Conservation (phyloP, 2,888 invertebrate genomes). For the Aphidoletes aphidimyza region DNA sequence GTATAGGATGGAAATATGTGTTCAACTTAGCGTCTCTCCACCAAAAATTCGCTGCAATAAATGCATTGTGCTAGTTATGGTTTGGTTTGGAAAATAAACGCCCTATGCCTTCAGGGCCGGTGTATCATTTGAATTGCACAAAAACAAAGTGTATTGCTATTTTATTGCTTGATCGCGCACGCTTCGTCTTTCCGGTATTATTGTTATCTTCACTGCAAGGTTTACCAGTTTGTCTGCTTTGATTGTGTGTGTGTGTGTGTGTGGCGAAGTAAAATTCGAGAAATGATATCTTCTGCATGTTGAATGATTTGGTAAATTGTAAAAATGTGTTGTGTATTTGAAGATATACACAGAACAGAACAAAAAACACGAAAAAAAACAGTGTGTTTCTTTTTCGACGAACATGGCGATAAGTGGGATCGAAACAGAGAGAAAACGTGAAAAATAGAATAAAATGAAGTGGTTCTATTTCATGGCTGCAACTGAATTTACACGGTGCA, state of each 20-base stretch:
- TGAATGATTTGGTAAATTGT: slow-evolving; percentile 51
- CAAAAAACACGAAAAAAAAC: neutral
- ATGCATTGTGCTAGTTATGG: slow-evolving; percentile 22
- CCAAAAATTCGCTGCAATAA: slow-evolving; percentile 14
- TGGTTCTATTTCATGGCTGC: too few relatives aligned
- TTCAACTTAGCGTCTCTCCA: neutral
- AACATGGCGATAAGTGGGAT: too few relatives aligned
- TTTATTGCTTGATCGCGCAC: slow-evolving; percentile 47
- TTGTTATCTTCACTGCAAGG: neutral
- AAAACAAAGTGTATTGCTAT: slow-evolving; percentile 33
- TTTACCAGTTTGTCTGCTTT: neutral
- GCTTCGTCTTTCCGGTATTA: slow-evolving; percentile 22
- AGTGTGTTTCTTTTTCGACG: too few relatives aligned
- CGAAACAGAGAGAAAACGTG: too few relatives aligned
- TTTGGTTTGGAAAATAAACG: slow-evolving; percentile 17
- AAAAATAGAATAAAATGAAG: too few relatives aligned
- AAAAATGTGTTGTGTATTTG: slow-evolving; percentile 46
- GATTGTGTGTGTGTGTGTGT: neutral
- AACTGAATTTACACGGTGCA: too few relatives aligned
- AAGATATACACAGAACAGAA: too few relatives aligned
- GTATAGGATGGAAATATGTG: neutral
- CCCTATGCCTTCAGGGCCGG: slow-evolving; percentile 34
- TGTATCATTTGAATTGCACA: slow-evolving; percentile 21
- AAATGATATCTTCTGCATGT: slow-evolving; percentile 34
- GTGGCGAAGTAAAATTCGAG: slow-evolving; percentile 18